Evolutionary conservation across 2,888 invertebrate species (phyloP).

Genomic region (Hemithea aestivaria): DNA sequence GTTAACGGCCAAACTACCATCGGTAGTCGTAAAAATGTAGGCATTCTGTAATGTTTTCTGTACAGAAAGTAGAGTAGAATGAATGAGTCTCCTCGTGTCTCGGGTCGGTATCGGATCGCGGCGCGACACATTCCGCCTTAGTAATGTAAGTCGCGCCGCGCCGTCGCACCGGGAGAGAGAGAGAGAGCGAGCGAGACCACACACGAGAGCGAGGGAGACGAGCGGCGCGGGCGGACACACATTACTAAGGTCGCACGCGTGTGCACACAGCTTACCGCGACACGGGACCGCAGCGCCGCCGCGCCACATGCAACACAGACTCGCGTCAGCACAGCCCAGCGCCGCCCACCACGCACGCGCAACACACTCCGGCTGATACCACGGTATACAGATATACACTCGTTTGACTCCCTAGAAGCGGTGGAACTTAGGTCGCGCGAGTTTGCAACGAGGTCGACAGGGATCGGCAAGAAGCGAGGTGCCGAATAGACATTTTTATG

Average conservation of each 20-base stretch:
- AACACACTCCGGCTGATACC: too few relatives aligned
- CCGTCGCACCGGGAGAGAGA: conserved; percentile 44
- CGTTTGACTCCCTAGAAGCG: too few relatives aligned
- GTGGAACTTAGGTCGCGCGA: too few relatives aligned
- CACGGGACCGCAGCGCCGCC: conserved; percentile 42
- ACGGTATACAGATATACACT: too few relatives aligned
- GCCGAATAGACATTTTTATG: too few relatives aligned
- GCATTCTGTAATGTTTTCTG: too few relatives aligned
- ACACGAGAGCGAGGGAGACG: conserved; percentile 10
- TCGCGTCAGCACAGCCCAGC: conserved; percentile 31
- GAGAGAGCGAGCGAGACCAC: conserved; percentile 16
- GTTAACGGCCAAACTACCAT: too few relatives aligned
- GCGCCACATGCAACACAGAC: conserved; percentile 66
- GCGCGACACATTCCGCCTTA: conserved; percentile 73
- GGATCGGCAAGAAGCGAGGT: too few relatives aligned
- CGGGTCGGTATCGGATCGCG: conserved; percentile 48
- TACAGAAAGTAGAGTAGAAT: too few relatives aligned
- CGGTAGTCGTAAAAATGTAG: too few relatives aligned
- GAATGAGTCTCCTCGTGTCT: too few relatives aligned
- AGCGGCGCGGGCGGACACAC: conserved; percentile 30
- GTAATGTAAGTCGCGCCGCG: conserved; percentile 62
- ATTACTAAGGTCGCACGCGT: conserved; percentile 68
- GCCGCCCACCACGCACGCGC: not conserved
- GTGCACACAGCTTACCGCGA: conserved; percentile 61
- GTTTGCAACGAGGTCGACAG: too few relatives aligned